Evolutionary conservation across 1,140 invertebrate genomes (phyloP).

Genomic region (Lepidotrigona ventralis): DNA sequence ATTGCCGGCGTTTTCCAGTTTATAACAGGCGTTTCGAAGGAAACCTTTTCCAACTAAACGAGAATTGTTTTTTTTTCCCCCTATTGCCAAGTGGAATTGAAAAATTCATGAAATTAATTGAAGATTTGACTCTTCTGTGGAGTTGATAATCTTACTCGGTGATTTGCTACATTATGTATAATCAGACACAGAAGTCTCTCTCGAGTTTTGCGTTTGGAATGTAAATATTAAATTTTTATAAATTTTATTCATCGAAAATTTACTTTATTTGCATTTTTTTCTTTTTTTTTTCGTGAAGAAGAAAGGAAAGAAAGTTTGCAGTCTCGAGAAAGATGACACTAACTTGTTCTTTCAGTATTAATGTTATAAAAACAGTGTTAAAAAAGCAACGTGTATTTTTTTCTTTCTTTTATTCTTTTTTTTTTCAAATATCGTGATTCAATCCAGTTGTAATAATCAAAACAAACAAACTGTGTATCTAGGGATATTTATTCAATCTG

Average conservation of each 20-base stretch:
- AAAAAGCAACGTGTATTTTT: background rate
- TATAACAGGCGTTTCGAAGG: constrained; percentile 29
- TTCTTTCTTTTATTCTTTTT: background rate
- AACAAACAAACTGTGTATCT: background rate
- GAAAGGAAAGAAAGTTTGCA: too few relatives aligned
- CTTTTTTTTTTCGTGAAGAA: too few relatives aligned
- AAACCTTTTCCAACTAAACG: background rate
- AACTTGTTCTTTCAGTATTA: background rate
- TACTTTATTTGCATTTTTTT: too few relatives aligned
- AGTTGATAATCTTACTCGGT: too few relatives aligned
- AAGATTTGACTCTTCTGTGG: too few relatives aligned
- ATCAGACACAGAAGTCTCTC: too few relatives aligned
- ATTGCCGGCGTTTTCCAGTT: constrained; percentile 46
- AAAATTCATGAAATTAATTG: background rate
- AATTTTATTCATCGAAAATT: too few relatives aligned
- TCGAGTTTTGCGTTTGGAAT: too few relatives aligned
- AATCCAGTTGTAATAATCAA: background rate
- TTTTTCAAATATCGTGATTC: background rate
- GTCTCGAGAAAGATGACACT: background rate
- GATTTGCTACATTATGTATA: too few relatives aligned
- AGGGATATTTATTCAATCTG: background rate
- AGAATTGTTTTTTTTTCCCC: background rate
- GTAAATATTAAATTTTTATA: too few relatives aligned
- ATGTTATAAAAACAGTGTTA: background rate
- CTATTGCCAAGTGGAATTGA: background rate